Evolutionary conservation across 2,888 invertebrate species (phyloP).

Genomic region (Syrista parreyssii): DNA sequence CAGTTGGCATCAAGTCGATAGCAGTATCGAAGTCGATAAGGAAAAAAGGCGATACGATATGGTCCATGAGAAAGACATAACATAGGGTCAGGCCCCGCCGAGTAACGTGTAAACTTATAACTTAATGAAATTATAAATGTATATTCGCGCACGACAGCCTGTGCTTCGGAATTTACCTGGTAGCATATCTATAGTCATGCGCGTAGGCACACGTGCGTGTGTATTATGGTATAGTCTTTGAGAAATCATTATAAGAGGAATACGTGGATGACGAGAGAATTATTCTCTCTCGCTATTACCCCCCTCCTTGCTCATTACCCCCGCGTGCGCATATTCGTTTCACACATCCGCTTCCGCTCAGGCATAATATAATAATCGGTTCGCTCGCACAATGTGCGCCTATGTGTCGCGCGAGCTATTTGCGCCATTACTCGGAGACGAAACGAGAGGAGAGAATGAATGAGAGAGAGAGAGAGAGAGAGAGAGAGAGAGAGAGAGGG

Average conservation of each 20-base stretch:
- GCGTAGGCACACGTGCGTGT: background rate
- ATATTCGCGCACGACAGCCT: conserved; percentile 26
- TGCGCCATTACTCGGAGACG: conserved; percentile 19
- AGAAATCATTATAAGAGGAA: conserved; percentile 14
- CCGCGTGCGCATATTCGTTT: conserved; percentile 50
- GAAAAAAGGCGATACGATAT: conserved; percentile 51
- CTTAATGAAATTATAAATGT: conserved; percentile 23
- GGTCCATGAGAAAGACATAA: conserved; percentile 60
- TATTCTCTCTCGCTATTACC: conserved; percentile 19
- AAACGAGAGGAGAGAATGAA: conserved; percentile 9
- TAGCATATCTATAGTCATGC: background rate
- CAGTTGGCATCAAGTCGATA: conserved; percentile 46
- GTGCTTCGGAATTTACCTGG: conserved; percentile 7
- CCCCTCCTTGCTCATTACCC: conserved; percentile 50
- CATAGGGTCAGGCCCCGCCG: conserved; percentile 28
- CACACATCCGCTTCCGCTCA: conserved; percentile 65
- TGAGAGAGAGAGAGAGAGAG: conserved; percentile 4
- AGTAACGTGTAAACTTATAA: conserved; percentile 10
- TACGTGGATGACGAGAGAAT: conserved; percentile 20
- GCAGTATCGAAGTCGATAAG: conserved; percentile 60
- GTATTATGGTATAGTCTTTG: background rate
- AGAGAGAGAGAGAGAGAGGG: conserved; percentile 36
- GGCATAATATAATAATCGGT: conserved; percentile 58
- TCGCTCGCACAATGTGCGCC: conserved; percentile 50
- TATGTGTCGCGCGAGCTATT: conserved; percentile 39